Evolutionary conservation across 2,888 invertebrate species (phyloP).

Genomic region (Agrotis ipsilon): DNA sequence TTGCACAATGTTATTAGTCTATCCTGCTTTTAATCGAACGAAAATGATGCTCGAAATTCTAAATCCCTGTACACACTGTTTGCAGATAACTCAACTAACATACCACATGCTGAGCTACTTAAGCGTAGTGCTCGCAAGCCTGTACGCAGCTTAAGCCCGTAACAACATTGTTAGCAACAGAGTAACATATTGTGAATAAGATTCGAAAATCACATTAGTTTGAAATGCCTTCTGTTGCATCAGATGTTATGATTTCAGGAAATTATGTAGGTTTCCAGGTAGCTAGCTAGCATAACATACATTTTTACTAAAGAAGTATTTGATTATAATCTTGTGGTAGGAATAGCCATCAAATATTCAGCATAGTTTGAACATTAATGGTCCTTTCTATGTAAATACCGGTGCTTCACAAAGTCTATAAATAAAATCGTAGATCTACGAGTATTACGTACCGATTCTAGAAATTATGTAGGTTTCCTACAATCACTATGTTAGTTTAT

Average conservation of each 20-base stretch:
- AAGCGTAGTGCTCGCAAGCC: slow-evolving; percentile 30
- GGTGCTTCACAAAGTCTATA: slow-evolving; percentile 29
- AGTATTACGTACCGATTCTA: slow-evolving; percentile 31
- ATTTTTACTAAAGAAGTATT: slow-evolving; percentile 16
- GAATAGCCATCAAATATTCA: slow-evolving; percentile 41
- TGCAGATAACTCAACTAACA: background rate
- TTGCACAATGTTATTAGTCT: too few species aligned
- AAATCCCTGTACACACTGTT: slow-evolving; percentile 6
- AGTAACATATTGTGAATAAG: slow-evolving; percentile 12
- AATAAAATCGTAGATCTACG: slow-evolving; percentile 38
- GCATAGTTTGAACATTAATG: slow-evolving; percentile 38
- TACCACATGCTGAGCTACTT: slow-evolving; percentile 37
- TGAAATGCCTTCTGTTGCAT: background rate
- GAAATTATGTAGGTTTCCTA: background rate
- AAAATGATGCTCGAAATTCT: too few species aligned
- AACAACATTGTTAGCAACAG: slow-evolving; percentile 39
- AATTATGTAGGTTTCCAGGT: too few species aligned
- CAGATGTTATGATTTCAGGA: too few species aligned
- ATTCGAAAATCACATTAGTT: slow-evolving; percentile 20
- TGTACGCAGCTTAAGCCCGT: slow-evolving; percentile 37
- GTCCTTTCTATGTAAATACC: slow-evolving; percentile 38
- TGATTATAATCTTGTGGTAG: slow-evolving; percentile 8
- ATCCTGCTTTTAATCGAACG: too few species aligned
- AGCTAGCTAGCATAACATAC: background rate
- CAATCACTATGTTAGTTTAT: background rate